Evolutionary conservation across 2,888 invertebrate genomes (phyloP), one percentile per base, ranked within the genome.

Genomic region (Oscheius onirici): DNA sequence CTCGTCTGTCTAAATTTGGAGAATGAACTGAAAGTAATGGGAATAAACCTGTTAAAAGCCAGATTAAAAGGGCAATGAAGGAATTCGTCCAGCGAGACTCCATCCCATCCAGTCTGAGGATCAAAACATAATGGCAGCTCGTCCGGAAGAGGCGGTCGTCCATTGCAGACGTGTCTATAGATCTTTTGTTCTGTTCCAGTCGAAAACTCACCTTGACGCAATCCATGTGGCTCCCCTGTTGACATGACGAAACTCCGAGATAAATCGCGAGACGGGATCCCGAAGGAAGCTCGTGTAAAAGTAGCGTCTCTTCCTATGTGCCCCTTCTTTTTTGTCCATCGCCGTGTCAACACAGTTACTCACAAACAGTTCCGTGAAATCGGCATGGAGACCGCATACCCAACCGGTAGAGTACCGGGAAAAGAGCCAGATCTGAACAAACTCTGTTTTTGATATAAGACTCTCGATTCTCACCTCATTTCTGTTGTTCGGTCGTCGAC

Each of bases 241-340:
- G 58, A 97, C 97, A 89, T 99, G 99, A 52, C 95, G 92, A 89
- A 94, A 99, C 89, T 99, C 99, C 71, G 96, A 96, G 86, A 99
- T 90, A 90, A 95, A 99, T 83, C 94, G 92, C 68, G 93, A 91
- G 51, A 97, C 92, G 0, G 99, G 99, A 87, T 97, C 95, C 75
- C 99, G 91, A 60, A 99, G 91, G 77, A 99, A 91, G 5, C 97
- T 95, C 81, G 97, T 94, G 90, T 96, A 97, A 90, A 95, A 95
- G 90, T 96, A 97, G 85, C 97, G 82, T 26, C 86, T 77, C 49
- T 80, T 80, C 49, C 68, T 70, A 24, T 80, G 83, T 8, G 67
- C 91, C 88, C 84, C 87, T 73, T 97, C 96, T 87, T 94, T 92
- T 88, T 94, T 92, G 89, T 96, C 94, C 87, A 97, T 91, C 87